Percentiles rank a stretch among this genome's conserved stretches.
These are phyloP conservation scores for Pristionchus arcanus DNA, from an alignment of 2,888 invertebrate genomes.

Conservation along the genomic window DNA sequence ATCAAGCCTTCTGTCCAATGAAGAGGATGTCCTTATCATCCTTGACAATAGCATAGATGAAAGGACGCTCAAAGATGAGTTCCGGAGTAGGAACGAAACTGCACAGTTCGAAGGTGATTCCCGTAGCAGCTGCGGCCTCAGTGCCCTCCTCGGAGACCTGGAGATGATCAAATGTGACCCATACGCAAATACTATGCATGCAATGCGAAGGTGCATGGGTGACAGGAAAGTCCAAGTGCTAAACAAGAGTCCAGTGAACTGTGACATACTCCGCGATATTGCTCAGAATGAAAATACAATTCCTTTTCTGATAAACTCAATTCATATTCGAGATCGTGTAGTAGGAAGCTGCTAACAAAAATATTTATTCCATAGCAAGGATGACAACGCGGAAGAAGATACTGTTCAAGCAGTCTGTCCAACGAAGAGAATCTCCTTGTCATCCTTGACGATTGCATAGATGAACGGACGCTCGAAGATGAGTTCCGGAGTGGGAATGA, in stretches of 20 bases:
- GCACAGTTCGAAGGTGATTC: background rate
- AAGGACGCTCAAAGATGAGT: slow-evolving; percentile 65
- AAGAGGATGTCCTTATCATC: slow-evolving; percentile 48
- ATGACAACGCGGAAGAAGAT: background rate
- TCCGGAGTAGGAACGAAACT: background rate
- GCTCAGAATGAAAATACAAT: background rate
- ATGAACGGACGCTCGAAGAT: slow-evolving; percentile 65
- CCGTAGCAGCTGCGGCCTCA: slow-evolving; percentile 68
- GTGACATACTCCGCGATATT: background rate
- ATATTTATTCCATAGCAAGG: background rate
- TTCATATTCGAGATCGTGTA: background rate
- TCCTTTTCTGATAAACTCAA: background rate
- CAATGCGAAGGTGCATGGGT: background rate
- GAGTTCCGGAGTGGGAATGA: slow-evolving; percentile 53
- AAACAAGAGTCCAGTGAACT: background rate
- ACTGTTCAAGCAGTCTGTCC: background rate
- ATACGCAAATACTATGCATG: too few species aligned
- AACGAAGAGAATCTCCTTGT: slow-evolving; percentile 47
- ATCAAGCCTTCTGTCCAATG: background rate
- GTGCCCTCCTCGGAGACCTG: slow-evolving; percentile 62
- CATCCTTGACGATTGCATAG: slow-evolving; percentile 54
- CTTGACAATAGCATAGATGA: slow-evolving; percentile 57
- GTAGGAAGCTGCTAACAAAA: background rate
- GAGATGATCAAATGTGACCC: background rate
- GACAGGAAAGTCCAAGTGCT: background rate